A percentile compares a stretch with the other conserved stretches of the same genome.
Evolutionary conservation across 2,888 invertebrate species (phyloP).

Genomic region (Caenorhabditis sulstoni): DNA sequence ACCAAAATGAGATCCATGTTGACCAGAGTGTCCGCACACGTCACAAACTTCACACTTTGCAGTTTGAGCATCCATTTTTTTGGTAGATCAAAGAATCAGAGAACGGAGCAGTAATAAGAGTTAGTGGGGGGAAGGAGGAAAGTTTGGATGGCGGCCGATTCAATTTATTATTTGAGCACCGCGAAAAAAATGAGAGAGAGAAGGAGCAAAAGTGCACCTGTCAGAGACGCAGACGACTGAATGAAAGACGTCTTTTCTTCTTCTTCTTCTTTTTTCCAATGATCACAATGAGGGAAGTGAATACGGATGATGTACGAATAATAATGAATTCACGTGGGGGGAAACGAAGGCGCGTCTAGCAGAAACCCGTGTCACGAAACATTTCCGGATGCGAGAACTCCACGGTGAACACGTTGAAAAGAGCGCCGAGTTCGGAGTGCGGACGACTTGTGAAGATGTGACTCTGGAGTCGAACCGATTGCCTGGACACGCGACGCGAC

Average conservation of each 20-base stretch:
- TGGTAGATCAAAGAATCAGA: too few species aligned
- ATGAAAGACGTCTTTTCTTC: conserved; percentile 2
- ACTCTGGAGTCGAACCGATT: too few species aligned
- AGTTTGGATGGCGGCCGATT: too few species aligned
- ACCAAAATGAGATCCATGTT: conserved; percentile 42
- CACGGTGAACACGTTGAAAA: conserved; percentile 32
- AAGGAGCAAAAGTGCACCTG: not conserved
- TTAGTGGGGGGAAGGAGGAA: not conserved
- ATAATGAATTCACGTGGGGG: too few species aligned
- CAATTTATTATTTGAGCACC: not conserved
- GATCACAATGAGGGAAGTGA: too few species aligned
- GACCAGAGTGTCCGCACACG: conserved; percentile 18
- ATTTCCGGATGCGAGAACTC: conserved; percentile 49
- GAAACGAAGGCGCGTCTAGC: conserved; percentile 8
- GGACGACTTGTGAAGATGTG: conserved; percentile 49
- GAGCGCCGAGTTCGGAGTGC: conserved; percentile 29
- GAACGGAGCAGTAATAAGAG: too few species aligned
- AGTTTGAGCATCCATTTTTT: not conserved
- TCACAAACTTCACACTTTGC: conserved; percentile 1
- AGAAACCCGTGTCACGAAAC: conserved; percentile 41
- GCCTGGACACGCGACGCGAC: too few species aligned
- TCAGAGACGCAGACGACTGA: not conserved
- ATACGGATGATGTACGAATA: too few species aligned
- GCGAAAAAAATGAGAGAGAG: not conserved
- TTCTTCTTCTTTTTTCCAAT: too few species aligned